phyloP scores from a whole-genome alignment of 2,888 invertebrate genomes.

The Octodonta nipae region DNA sequence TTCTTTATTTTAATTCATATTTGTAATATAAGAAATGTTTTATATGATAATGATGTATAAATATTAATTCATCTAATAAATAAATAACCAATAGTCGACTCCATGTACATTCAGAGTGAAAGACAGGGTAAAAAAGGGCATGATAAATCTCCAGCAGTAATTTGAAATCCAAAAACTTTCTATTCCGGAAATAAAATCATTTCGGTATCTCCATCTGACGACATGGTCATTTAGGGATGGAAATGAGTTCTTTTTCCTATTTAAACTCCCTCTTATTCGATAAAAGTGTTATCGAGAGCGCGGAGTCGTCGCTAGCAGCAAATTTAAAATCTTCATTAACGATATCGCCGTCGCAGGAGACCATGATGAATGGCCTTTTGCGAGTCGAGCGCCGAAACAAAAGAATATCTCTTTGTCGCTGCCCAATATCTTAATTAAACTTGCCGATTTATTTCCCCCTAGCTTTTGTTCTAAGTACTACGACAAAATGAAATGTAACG shows the following conservation, averaged over 20 bases:
- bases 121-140: too few species aligned
- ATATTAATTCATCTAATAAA: too few species aligned
- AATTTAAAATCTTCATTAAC: slow-evolving; percentile 37
- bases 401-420: slow-evolving; percentile 33
- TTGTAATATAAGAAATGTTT: too few species aligned
- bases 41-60: too few species aligned
- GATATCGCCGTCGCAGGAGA: slow-evolving; percentile 27
- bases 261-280: slow-evolving; percentile 15
- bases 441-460: slow-evolving; percentile 37
- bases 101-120: too few species aligned
- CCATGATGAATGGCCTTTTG: slow-evolving; percentile 33
- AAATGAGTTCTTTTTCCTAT: slow-evolving; percentile 14
- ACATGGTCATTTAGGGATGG: slow-evolving; percentile 13
- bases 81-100: too few species aligned
- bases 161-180: too few species aligned
- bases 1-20: too few species aligned
- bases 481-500: slow-evolving; percentile 31
- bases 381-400: slow-evolving; percentile 33
- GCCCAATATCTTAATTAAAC: slow-evolving; percentile 41
- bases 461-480: slow-evolving; percentile 18
- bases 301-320: slow-evolving; percentile 16
- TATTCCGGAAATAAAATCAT: too few species aligned
- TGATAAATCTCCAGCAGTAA: too few species aligned
- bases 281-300: slow-evolving; percentile 24
- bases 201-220: too few species aligned